Percentiles rank a stretch among this genome's conserved stretches.
Evolutionary conservation across 2,797 vertebrate genomes (phyloP).

Genomic region (Halcyon badia): DNA sequence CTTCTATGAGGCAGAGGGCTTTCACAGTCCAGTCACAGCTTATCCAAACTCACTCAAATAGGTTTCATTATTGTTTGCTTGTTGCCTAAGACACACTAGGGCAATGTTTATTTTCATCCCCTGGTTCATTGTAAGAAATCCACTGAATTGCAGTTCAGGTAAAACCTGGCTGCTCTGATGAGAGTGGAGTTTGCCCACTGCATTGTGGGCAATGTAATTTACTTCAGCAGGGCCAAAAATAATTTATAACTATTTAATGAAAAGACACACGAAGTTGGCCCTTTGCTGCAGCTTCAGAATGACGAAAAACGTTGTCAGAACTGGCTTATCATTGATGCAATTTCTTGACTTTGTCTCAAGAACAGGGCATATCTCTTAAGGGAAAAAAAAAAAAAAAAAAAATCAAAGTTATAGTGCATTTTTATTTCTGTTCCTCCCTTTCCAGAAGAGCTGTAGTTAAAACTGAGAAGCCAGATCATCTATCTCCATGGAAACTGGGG

Average conservation of each 20-base stretch:
- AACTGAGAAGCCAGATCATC: background rate
- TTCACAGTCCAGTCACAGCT: background rate
- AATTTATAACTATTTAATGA: background rate
- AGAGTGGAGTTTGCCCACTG: background rate
- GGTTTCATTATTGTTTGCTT: background rate
- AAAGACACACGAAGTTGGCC: background rate
- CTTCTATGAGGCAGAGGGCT: background rate
- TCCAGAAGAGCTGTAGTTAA: background rate
- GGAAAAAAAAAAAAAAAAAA: background rate
- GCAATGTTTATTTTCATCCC: background rate
- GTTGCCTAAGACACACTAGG: background rate
- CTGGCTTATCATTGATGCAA: background rate
- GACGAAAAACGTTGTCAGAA: background rate
- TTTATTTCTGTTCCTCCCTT: background rate
- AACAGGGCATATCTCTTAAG: background rate
- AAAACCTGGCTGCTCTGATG: background rate
- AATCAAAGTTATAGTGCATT: background rate
- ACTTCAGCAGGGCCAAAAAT: background rate
- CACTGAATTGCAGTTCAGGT: accelerated
- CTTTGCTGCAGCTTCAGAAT: background rate
- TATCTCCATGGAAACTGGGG: background rate
- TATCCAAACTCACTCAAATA: background rate
- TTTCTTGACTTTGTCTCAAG: background rate
- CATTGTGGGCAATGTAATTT: background rate
- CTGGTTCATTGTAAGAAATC: background rate